Conservation (phyloP, 2,113 vertebrate genomes). For the Osmerus mordax region DNA sequence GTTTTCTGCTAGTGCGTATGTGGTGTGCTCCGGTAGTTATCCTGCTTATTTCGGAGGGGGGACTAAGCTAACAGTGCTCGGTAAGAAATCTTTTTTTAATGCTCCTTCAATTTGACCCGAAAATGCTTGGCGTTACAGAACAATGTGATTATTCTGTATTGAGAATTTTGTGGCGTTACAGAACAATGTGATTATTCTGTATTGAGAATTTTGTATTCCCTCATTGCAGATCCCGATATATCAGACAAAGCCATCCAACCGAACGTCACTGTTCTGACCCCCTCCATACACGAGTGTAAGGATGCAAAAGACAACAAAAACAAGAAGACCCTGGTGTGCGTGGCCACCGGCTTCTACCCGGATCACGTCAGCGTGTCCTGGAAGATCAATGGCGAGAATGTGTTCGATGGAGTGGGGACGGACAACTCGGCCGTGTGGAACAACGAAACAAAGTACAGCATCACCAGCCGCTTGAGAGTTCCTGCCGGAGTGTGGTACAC, state of each 20-base stretch:
- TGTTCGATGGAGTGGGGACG: not conserved
- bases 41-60: constrained; percentile 61
- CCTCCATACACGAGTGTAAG: constrained; percentile 69
- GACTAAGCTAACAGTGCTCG: constrained; percentile 55
- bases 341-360: constrained; percentile 81
- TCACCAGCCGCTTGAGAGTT: too few relatives aligned
- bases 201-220: not conserved
- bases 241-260: not conserved
- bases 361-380: constrained; percentile 81
- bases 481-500: too few relatives aligned
- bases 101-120: too few relatives aligned
- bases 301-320: fast-evolving
- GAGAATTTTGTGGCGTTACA: too few relatives aligned
- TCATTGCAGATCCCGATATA: not conserved
- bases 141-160: too few relatives aligned
- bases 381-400: too few relatives aligned
- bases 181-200: too few relatives aligned
- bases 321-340: constrained; percentile 81
- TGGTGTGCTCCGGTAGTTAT: constrained; percentile 33
- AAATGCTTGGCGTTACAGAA: too few relatives aligned
- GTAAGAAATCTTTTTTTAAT: constrained; percentile 21
- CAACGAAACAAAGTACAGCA: too few relatives aligned
- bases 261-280: constrained; percentile 67
- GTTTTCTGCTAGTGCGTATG: constrained; percentile 16
- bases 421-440: too few relatives aligned